Base-by-base conservation (phyloP, 2,797 vertebrate species). In the Platalea minor region DNA sequence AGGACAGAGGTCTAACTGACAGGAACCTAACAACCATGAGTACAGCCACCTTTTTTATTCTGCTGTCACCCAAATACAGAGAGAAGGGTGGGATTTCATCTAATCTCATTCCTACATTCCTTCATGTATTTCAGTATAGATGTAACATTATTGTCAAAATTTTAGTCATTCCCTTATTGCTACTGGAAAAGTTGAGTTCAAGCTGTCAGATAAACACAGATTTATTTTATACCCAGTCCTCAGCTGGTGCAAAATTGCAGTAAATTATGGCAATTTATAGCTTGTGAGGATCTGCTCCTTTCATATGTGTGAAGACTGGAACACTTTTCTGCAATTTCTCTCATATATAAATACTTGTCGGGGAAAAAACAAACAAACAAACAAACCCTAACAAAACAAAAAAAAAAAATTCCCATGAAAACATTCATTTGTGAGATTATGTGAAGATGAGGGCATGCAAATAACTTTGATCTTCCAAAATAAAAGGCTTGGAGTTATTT, bases 401-500 rank as follows among this genome's bases (percentile, higher is more conserved):
- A 63, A 61, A 63, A 48, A 0, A 17, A 68, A 35, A 35, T 67
- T 64, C 37, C 20, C 19, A 24, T 29, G 45, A 80, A 92, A 96
- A 95, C 64, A 2, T 43, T 88, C 91, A 24, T 51, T 80, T 56
- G 17, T 78, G 48, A 96, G 88, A 91, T 24, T 78, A 80, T 68
- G 23, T 53, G 50, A 85, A 83, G 57, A 64, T 75, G 78, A 64
- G 33, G n/a, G 10, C 89, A 46, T 83, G 59, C 72, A 91, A 92
- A 73, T 46, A 68, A 76, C 31, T 89, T 92, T 64, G 29, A 78
- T 92, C 75, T 68, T 65, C 64, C 31, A 85, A 85, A 97, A 96
- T 86, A 97, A 97, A 97, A 95, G 89, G 17, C 84, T 85, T 95
- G 45, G 24, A 89, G 29, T 89, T 89, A 95, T 96, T 97, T 97